A percentile compares a stretch with the other conserved stretches of the same genome.
Evolutionary conservation across 2,797 vertebrate species (phyloP).

Genomic region (Anabas testudineus): DNA sequence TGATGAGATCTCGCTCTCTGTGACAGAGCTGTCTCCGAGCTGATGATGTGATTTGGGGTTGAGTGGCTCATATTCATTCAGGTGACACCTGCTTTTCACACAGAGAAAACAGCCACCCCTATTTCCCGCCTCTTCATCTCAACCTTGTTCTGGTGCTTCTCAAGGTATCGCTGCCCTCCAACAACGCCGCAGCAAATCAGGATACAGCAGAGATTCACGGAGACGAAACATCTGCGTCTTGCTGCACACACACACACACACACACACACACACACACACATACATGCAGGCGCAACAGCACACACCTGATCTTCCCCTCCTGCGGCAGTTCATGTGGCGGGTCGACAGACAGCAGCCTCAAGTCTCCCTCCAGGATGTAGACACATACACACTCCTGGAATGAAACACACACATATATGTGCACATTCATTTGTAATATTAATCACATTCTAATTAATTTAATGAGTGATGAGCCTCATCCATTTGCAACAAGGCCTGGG

Average conservation of each 20-base stretch:
- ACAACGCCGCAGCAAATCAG: slow-evolving; percentile 38
- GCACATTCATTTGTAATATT: slow-evolving; percentile 37
- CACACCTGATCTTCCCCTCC: slow-evolving; percentile 90
- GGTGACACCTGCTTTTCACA: slow-evolving; percentile 56
- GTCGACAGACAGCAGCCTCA: slow-evolving; percentile 86
- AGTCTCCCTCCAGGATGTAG: slow-evolving; percentile 87
- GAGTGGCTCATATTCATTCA: slow-evolving; percentile 42
- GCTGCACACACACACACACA: background rate
- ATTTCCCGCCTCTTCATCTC: slow-evolving; percentile 8
- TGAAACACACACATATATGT: slow-evolving; percentile 40
- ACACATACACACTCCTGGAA: slow-evolving; percentile 88
- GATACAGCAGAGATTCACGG: slow-evolving; percentile 22
- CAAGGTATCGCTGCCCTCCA: slow-evolving; percentile 17
- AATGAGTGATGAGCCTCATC: slow-evolving; percentile 46
- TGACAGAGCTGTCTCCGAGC: slow-evolving; percentile 14
- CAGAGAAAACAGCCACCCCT: slow-evolving; percentile 30
- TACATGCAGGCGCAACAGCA: background rate
- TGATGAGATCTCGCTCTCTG: slow-evolving; percentile 33
- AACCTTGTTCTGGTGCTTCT: slow-evolving; percentile 27
- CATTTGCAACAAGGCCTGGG: slow-evolving; percentile 33
- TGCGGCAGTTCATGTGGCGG: slow-evolving; percentile 88
- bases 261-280: background rate
- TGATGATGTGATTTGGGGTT: slow-evolving; percentile 38
- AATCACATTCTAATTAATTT: slow-evolving; percentile 47
- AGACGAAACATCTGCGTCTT: slow-evolving; percentile 34